Percentiles rank a stretch among this genome's conserved stretches.
phyloP scores from a whole-genome alignment of 2,113 vertebrate genomes.

The Thermophis baileyi region DNA sequence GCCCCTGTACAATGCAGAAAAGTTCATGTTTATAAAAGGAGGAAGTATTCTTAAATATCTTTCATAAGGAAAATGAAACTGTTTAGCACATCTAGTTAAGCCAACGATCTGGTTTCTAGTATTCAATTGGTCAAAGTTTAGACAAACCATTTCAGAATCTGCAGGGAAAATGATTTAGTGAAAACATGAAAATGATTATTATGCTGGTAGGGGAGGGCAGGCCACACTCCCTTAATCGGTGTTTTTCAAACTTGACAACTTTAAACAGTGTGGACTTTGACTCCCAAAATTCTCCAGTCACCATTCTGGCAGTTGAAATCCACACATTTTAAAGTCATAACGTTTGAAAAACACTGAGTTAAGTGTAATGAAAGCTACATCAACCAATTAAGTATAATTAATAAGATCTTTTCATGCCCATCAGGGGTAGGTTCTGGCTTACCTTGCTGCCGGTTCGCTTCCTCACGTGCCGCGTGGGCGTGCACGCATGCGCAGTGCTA shows the following conservation, averaged over 20 bases:
- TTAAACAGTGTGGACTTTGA: neutral
- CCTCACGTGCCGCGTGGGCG: no score
- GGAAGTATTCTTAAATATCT: neutral
- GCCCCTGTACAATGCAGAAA: neutral
- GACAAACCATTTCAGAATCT: neutral
- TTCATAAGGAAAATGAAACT: neutral
- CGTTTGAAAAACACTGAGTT: neutral
- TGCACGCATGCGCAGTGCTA: no score
- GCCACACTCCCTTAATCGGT: neutral
- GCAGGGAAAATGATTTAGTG: neutral
- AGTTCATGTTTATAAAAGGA: no score
- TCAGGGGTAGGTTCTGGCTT: no score
- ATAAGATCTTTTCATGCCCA: neutral
- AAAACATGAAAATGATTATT: neutral
- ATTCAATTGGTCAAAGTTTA: no score
- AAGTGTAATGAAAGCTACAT: neutral
- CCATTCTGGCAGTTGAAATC: neutral
- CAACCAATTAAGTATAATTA: neutral
- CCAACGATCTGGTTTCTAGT: neutral
- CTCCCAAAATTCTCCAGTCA: neutral
- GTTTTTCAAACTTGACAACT: neutral
- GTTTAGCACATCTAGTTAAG: neutral
- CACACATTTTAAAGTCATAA: neutral
- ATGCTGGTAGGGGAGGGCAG: neutral
- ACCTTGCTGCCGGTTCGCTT: no score